Evolutionary conservation across 1,140 invertebrate genomes (phyloP), one percentile per base, ranked within the genome.

Genomic region (Brachionus sp.): DNA sequence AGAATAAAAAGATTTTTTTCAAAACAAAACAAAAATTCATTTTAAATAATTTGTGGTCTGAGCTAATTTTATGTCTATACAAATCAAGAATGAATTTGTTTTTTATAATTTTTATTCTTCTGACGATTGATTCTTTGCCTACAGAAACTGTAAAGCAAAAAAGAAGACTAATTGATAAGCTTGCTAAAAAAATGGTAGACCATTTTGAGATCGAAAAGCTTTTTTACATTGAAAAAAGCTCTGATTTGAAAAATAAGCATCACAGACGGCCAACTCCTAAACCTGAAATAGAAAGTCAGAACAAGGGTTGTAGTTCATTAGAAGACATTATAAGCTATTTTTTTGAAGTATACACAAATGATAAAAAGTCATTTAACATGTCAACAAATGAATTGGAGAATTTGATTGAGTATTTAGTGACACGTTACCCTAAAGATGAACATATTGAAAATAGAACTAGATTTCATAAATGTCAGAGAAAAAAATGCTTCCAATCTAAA

Each of bases 351-450:
- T 75, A 75, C 44, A 50, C 70, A 50, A 25, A 12, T 46, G 37
- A 46, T 42, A 25, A 16, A 44, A 46, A 75, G 25, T 13, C 16
- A 39, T 37, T 13, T 33, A 75, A 75, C 12, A 75, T 75, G 70
- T 35, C 39, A 5, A 1, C 39, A 3, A 29, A 16, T 5, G 70
- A 75, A 29, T 29, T 75, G 10, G 70, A 75, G 29, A 19, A 75
- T 46, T 75, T 75, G n/a, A 75, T 75, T 10, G 70, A 75, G 25
- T 75, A 75, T 35, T 50, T 75, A 10, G 70, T 75, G 9, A 75
- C 70, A 4, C 39, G 70, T 23, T 75, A 75, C 25, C 70, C 70
- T 46, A 75, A 75, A 75, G 25, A 75, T 25, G 70, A 75, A 12
- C 16, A 12, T 6, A 75, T 75, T 29, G 13, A 75, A 25, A 44